Evolutionary conservation across 2,797 vertebrate species (phyloP), one percentile per base, ranked within the genome.

Genomic region (Diplodus puntazzo): DNA sequence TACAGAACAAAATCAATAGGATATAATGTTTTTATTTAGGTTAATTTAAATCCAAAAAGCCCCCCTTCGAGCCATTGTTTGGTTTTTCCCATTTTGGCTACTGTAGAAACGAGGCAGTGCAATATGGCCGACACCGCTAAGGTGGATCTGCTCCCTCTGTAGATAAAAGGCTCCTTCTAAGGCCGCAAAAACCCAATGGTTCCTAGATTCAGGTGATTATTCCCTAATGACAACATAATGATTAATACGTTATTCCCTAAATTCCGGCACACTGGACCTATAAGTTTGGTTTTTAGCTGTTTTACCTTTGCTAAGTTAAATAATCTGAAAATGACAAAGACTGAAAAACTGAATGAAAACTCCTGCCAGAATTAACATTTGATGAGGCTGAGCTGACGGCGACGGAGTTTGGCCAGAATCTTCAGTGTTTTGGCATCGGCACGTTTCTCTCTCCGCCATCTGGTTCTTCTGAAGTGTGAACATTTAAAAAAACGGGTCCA

Each of bases 401-500:
- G 71, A 72, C 58, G 18, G 20, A 71, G 50, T 66, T 83, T 81
- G 79, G 81, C 78, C 34, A 23, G 42, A 57, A 14, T 69, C 62
- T 30, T 74, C 20, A 14, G 57, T 55, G 69, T 64, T 73, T 69
- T 82, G 70, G 80, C 87, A 63, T 67, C n/a, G 12, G 1, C 46
- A 18, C 59, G 0, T 54, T 76, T 27, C 27, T 62, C 42, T 64
- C 63, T 63, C 78, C 61, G 75, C 85, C 87, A 86, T 88, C 89
- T 89, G 87, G 73, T 87, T 85, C 73, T 62, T 78, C 52, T 67
- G 62, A 76, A 72, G 69, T 73, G 83, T 73, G 77, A 81, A 57
- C 83, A 78, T 53, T 66, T 34, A 3, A 34, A 4, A 70, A 73
- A 84, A 63, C 16, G 16, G 49, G 25, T 64, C 46, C 55, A 75